Base-by-base conservation (phyloP, 2,113 vertebrate genomes). In the Phalacrocorax pelagicus region DNA sequence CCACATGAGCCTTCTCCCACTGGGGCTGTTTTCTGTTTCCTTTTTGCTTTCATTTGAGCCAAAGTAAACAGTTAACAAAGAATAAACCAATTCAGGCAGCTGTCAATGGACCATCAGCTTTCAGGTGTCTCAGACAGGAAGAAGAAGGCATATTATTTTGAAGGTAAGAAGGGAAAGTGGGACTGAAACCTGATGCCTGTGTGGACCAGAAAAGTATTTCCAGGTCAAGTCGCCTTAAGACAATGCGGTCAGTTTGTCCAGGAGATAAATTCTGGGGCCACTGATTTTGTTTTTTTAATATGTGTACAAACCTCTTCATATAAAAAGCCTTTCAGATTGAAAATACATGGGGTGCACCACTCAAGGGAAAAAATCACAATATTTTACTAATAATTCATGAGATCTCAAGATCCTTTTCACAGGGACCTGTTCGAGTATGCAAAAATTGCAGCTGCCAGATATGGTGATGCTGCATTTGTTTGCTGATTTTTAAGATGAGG, bases 1-100 rank as follows among this genome's bases (percentile, higher is more conserved):
- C 98, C 98, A 98, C 98, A 98, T 98, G 98, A 94, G 61, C 81
- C 58, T 94, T 88, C 34, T 97, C 96, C 88, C 81, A 67, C 32
- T 38, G 83, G 94, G 96, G 71, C 70, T 91, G 90, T 98, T 94
- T 95, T 88, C 95, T 15, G 63, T 97, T 98, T 97, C 95, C 88
- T 95, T 94, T 63, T 58, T 72, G 82, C 81, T 95, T 97, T 97
- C 95, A 54, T 94, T 96, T 86, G 95, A 97, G 97, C 58, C 62
- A 95, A 96, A 97, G 95, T 90, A 96, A 98, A 97, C 90, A 94
- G 89, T 97, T 97, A 97, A 86, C n/a, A 95, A 94, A 96, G 96
- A 97, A 90, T 96, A 96, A 94, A 97, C 97, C 91, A 95, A 88
- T 97, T 98, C 96, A 98, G 97, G 90, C 96, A 95, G 85, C 96